Evolutionary conservation across 1,140 invertebrate genomes (phyloP).

Genomic region (Prorops nasuta): DNA sequence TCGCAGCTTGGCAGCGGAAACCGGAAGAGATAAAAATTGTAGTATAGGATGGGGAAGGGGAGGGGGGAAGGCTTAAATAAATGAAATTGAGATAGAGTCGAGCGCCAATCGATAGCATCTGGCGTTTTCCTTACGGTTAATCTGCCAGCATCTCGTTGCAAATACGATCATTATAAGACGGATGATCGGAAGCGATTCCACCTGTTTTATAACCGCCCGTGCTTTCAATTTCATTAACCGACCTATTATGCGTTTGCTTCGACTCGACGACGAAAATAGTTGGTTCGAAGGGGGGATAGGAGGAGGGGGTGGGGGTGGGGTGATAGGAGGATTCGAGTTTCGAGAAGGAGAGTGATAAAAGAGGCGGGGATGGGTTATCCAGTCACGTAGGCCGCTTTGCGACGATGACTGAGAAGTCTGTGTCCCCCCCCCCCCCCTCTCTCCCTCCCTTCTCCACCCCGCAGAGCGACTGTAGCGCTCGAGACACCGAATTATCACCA

Average conservation of each 20-base stretch:
- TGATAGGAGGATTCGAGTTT: slow-evolving; percentile 1
- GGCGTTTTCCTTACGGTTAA: no score
- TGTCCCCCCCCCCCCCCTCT: background rate
- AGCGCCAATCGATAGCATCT: no score
- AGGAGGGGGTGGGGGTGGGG: background rate
- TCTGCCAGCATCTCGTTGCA: no score
- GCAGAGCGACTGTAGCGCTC: slow-evolving; percentile 15
- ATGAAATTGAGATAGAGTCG: no score
- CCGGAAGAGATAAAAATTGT: no score
- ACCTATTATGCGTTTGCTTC: background rate
- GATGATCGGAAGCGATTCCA: no score
- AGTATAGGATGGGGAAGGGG: no score
- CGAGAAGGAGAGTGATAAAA: background rate
- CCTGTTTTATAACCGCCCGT: no score
- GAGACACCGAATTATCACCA: slow-evolving; percentile 35
- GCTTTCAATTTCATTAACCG: background rate
- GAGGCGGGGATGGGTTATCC: background rate
- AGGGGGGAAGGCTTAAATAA: no score
- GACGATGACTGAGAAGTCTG: slow-evolving; percentile 22
- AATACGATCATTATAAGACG: no score
- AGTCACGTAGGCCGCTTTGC: slow-evolving; percentile 30
- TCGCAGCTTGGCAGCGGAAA: no score
- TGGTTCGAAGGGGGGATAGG: background rate
- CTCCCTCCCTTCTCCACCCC: no score
- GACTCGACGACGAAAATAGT: background rate